These are phyloP conservation scores for Aphelenchoides fujianensis DNA, from an alignment of 1,140 invertebrate genomes.

Conservation along the genomic window DNA sequence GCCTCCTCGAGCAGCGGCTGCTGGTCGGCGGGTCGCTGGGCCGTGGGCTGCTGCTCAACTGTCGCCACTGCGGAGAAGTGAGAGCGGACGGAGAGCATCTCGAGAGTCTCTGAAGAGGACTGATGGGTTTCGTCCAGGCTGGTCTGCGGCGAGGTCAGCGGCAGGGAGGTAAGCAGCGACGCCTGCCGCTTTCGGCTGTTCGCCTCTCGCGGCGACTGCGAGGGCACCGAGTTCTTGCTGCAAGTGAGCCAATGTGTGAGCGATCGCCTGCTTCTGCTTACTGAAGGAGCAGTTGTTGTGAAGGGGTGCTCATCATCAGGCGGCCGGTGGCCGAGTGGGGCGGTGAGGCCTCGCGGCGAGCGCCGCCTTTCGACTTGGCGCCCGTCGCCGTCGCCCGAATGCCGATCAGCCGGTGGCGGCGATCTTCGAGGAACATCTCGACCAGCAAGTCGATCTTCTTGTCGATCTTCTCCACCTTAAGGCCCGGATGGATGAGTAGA, in stretches of 20 bases:
- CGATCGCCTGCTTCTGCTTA: slow-evolving; percentile 4
- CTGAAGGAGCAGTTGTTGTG: slow-evolving; percentile 10
- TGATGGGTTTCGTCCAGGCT: neutral
- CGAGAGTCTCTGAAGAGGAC: neutral
- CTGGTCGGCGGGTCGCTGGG: too few species aligned
- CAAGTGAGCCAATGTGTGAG: slow-evolving; percentile 3
- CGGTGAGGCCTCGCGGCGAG: slow-evolving; percentile 15
- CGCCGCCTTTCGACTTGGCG: neutral
- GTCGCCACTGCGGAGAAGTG: neutral
- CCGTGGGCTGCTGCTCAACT: too few species aligned
- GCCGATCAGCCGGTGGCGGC: slow-evolving; percentile 60
- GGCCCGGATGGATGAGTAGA: slow-evolving; percentile 12
- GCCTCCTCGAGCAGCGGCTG: too few species aligned
- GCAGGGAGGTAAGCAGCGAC: neutral
- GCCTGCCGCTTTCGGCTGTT: neutral
- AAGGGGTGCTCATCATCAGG: neutral
- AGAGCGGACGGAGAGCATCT: slow-evolving; percentile 19
- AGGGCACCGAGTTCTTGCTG: slow-evolving; percentile 18
- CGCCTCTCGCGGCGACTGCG: neutral
- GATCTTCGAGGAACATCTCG: slow-evolving; percentile 85
- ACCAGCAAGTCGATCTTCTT: slow-evolving; percentile 85
- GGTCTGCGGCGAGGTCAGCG: neutral
- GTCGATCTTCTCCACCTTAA: slow-evolving; percentile 84
- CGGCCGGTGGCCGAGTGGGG: slow-evolving; percentile 22
- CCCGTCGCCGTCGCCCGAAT: neutral